Evolutionary conservation across 2,888 invertebrate genomes (phyloP).

Genomic region (Ornithoptera alexandrae): DNA sequence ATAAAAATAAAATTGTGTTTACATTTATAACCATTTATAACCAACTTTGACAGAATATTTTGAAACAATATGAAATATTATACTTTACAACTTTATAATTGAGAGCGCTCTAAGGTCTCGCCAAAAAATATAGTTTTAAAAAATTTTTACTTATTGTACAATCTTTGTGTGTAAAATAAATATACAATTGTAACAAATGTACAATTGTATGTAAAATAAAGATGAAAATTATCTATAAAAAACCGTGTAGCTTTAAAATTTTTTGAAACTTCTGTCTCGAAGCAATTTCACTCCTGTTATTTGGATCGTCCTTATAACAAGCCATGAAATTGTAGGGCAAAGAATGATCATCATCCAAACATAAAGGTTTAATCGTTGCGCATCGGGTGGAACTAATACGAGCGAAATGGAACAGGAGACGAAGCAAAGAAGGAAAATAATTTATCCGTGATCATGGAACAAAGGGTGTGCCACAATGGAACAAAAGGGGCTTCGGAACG

Average conservation of each 20-base stretch:
- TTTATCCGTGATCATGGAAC: slow-evolving; percentile 75
- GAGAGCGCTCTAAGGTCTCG: too few species aligned
- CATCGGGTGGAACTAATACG: slow-evolving; percentile 79
- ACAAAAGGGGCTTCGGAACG: slow-evolving; percentile 71
- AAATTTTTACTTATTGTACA: too few species aligned
- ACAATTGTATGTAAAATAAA: too few species aligned
- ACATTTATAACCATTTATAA: too few species aligned
- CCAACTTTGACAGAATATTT: too few species aligned
- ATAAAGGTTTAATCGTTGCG: slow-evolving; percentile 78
- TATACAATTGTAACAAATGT: too few species aligned
- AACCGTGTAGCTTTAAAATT: slow-evolving; percentile 36
- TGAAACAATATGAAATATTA: too few species aligned
- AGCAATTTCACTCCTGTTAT: slow-evolving; percentile 31
- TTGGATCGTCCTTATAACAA: slow-evolving; percentile 64
- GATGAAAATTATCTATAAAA: too few species aligned
- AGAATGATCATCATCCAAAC: slow-evolving; percentile 75
- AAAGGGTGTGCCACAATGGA: slow-evolving; percentile 70
- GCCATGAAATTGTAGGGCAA: slow-evolving; percentile 74
- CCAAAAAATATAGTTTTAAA: too few species aligned
- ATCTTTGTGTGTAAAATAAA: too few species aligned
- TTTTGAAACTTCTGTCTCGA: neutral
- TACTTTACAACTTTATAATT: too few species aligned
- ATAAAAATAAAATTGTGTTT: too few species aligned
- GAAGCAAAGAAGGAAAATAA: slow-evolving; percentile 75
- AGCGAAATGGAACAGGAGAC: slow-evolving; percentile 76